These are phyloP conservation scores for Diplodus puntazzo DNA, from an alignment of 2,797 vertebrate species.

Conservation along the genomic window DNA sequence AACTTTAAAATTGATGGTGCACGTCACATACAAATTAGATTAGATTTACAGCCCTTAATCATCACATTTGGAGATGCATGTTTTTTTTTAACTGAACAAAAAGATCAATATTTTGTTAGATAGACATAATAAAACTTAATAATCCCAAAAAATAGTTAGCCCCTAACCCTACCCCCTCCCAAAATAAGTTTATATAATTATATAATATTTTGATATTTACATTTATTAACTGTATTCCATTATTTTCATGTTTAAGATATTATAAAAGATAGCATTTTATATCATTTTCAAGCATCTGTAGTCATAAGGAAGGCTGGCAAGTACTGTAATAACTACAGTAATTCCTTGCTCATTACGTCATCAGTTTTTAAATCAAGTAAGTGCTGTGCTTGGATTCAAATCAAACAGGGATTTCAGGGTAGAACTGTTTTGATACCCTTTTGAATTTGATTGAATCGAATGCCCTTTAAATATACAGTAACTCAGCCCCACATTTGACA, in stretches of 20 bases:
- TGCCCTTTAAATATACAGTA: conserved; percentile 28
- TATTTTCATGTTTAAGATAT: too few species aligned
- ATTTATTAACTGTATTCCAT: too few species aligned
- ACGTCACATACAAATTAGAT: background rate
- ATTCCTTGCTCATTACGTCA: conserved; percentile 19
- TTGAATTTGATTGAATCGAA: conserved; percentile 5
- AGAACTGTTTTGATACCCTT: conserved; percentile 11
- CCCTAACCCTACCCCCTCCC: too few species aligned
- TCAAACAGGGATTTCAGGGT: background rate
- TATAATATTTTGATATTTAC: too few species aligned
- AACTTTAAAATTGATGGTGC: too few species aligned
- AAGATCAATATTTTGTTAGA: background rate
- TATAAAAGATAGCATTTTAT: background rate
- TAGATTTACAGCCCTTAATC: background rate
- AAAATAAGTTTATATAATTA: too few species aligned
- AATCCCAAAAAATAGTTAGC: background rate
- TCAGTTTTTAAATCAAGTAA: conserved; percentile 6
- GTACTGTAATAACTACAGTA: background rate
- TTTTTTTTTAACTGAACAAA: conserved; percentile 2
- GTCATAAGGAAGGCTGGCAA: background rate
- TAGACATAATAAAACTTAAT: background rate
- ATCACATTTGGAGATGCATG: background rate
- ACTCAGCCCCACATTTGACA: background rate
- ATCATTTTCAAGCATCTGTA: background rate
- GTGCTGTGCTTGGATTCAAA: conserved; percentile 4